Base-by-base conservation (phyloP, 2,888 invertebrate genomes). In the Xestoiulus laeticollis region DNA sequence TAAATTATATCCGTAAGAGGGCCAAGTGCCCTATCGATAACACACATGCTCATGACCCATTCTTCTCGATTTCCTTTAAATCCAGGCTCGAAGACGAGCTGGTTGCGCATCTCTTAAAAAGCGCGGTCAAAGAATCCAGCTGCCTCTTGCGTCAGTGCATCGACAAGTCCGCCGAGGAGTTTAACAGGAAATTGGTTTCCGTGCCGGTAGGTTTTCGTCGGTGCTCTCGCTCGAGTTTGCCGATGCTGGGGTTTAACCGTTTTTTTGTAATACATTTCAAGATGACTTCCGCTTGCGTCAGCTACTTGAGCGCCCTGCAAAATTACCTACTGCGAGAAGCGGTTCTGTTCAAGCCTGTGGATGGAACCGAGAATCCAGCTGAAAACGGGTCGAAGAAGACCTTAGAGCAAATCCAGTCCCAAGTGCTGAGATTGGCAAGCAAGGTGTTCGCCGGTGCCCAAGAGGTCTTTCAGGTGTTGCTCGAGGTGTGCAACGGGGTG, bases 291-390 rank as follows among this genome's bases (percentile, higher is more conserved):
- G 91, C 92, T 3, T 91, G 91, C 89, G 89, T 91, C 26, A 90
- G 90, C 44, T 92, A 91, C 88, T 89, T 92, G 89, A 90, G 91
- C 90, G 90, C 92, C 0, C 90, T 92, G n/a, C 91, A 91, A 88
- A 91, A 91, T 0, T 90, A 91, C 89, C 88, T 91, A 85, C 90
- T 92, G 44, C 89, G 91, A 87, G 90, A 90, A 87, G 90, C 90
- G 83, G 90, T 92, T 1, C 89, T 91, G 44, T 90, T 88, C 87
- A 89, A 89, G 22, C 22, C 82, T n/a, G 88, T 88, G 6, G 87
- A 87, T 22, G 44, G 16, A 30, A 5, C 38, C 78, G 85, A 32
- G 22, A 85, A n/a, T 30, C 16, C 1, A 6, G 14, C 38, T 6
- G 32, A 48, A 16, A 30, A 22, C 19, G 0, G 26, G 16, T 26